Evolutionary conservation across 2,113 vertebrate genomes (phyloP).

Genomic region (Himantopus leucocephalus): DNA sequence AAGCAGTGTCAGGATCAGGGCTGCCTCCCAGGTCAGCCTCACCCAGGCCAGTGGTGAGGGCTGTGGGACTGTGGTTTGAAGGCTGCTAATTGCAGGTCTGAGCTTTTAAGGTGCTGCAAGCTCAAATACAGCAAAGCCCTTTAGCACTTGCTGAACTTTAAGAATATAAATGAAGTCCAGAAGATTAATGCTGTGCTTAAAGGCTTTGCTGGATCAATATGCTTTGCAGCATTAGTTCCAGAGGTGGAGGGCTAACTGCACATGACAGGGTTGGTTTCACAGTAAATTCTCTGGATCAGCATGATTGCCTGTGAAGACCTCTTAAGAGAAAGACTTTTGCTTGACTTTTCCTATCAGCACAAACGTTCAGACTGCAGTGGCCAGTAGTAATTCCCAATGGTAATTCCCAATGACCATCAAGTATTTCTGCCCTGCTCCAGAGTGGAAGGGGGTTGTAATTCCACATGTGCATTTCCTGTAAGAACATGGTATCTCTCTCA

Average conservation of each 20-base stretch:
- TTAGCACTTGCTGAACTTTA: neutral
- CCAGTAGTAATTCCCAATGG: neutral
- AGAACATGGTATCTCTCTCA: neutral
- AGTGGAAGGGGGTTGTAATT: neutral
- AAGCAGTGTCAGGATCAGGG: neutral
- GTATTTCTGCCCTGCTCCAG: neutral
- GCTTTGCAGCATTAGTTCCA: neutral
- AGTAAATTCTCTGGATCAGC: neutral
- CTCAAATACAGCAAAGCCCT: neutral
- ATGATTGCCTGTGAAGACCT: neutral
- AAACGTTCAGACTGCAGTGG: neutral
- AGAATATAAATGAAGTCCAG: neutral
- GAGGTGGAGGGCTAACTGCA: neutral
- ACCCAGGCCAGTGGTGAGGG: neutral
- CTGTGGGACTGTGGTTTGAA: neutral
- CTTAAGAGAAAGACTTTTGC: neutral
- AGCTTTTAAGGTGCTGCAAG: neutral
- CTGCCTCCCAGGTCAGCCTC: neutral
- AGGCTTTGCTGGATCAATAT: neutral
- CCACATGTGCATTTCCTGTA: neutral
- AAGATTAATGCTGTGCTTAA: neutral
- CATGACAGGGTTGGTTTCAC: neutral
- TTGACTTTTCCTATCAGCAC: neutral
- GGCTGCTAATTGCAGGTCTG: neutral
- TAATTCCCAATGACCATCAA: neutral